phyloP scores from a whole-genome alignment of 2,113 vertebrate genomes.

The Pimephales promelas region DNA sequence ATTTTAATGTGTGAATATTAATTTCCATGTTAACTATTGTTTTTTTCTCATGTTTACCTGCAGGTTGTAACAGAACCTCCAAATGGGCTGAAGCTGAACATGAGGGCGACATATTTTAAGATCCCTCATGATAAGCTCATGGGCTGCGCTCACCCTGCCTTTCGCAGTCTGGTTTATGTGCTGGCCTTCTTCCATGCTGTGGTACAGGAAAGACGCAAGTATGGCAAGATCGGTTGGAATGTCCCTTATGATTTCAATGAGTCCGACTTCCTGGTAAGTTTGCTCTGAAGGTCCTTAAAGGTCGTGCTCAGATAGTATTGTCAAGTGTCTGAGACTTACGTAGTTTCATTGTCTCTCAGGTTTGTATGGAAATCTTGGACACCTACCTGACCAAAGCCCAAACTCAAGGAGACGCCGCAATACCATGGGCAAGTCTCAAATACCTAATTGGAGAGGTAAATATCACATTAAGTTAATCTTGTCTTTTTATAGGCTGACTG shows the following conservation, averaged over 20 bases:
- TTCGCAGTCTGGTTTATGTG: constrained; percentile 86
- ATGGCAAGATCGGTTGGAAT: constrained; percentile 97
- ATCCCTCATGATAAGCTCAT: constrained; percentile 79
- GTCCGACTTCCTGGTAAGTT: constrained; percentile 90
- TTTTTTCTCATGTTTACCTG: not conserved
- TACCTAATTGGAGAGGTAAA: constrained; percentile 95
- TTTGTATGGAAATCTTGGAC: constrained; percentile 93
- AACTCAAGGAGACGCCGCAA: constrained; percentile 79
- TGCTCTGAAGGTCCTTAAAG: not conserved
- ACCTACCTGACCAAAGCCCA: constrained; percentile 90
- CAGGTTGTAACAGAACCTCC: constrained; percentile 96
- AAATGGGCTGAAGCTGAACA: constrained; percentile 92
- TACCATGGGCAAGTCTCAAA: constrained; percentile 94
- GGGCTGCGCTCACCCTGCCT: constrained; percentile 84
- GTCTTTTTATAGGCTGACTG: not conserved
- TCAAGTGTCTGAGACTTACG: not conserved
- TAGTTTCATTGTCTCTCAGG: constrained; percentile 72
- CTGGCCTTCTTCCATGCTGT: constrained; percentile 96
- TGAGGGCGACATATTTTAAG: constrained; percentile 92
- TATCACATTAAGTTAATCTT: not conserved
- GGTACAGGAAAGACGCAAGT: constrained; percentile 94
- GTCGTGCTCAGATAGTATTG: not conserved
- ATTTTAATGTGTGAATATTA: not conserved
- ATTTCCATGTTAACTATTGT: constrained; percentile 3
- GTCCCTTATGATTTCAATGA: constrained; percentile 94